Evolutionary conservation across 2,888 invertebrate genomes (phyloP).

Genomic region (Tridacna gigas): DNA sequence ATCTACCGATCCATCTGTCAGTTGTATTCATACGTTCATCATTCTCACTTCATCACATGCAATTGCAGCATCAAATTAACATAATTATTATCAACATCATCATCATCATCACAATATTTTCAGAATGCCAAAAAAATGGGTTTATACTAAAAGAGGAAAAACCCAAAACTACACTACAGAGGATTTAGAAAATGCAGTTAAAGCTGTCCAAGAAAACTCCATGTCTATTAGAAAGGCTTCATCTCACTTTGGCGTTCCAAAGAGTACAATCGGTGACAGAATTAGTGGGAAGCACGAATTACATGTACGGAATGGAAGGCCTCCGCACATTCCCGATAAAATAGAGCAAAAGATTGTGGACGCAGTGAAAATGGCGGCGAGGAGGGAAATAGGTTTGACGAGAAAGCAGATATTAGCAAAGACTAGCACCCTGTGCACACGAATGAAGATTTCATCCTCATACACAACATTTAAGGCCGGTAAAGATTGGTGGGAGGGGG

Average conservation of each 20-base stretch:
- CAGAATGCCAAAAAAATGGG: background rate
- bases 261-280: constrained; percentile 38
- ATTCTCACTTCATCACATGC: no score
- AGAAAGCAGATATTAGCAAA: constrained; percentile 37
- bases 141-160: constrained; percentile 6
- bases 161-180: background rate
- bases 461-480: constrained; percentile 42
- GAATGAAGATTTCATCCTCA: constrained; percentile 22
- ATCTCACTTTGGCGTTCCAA: constrained; percentile 26
- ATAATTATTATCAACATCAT: background rate
- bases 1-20: no score
- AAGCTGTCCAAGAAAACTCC: constrained; percentile 11
- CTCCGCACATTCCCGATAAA: constrained; percentile 38
- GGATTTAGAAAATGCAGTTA: background rate
- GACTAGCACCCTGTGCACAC: constrained; percentile 26
- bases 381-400: constrained; percentile 50
- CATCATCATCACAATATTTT: background rate
- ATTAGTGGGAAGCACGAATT: constrained; percentile 31
- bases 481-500: constrained; percentile 49
- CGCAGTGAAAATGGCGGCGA: constrained; percentile 39
- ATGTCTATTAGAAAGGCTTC: constrained; percentile 36
- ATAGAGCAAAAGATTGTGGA: constrained; percentile 48
- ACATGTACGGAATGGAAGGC: constrained; percentile 26
- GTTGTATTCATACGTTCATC: no score
- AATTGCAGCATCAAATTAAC: no score